Evolutionary conservation across 2,113 vertebrate species (phyloP), one percentile per base, ranked within the genome.

Genomic region (Platichthys stellatus): DNA sequence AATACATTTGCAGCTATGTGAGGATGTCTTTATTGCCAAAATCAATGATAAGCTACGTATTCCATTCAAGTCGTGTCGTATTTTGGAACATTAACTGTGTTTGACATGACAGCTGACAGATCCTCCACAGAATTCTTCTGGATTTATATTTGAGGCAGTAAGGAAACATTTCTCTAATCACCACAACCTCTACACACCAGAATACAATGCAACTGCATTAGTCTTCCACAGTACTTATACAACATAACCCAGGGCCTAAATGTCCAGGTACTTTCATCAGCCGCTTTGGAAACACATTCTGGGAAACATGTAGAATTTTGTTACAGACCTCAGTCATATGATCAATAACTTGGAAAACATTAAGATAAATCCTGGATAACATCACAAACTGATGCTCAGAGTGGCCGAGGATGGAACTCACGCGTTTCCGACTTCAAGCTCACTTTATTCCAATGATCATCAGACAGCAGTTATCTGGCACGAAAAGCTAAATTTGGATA

Each of bases 301-400:
- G 24, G 24, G 58, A 31, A 60, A 60, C 28, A 31, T 18, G 15
- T 31, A 26, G 58, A 18, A 60, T 31, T 31, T 60, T 35, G 7
- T 17, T 26, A 31, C 31, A 60, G 58, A 18, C 6, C 15, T 26
- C 58, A 58, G 23, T 58, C 23, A 23, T 15, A 26, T 20, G 28
- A 60, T 6, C 17, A 60, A 60, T 60, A 31, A 28, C 8, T 35
- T 24, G 13, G 24, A 64, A 66, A 79, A 45, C 21, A 49, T 49
- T 17, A 47, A 64, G 74, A 21, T 62, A 49, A 35, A 61, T 35
- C 35, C 31, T 35, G 24, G 45, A 47, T 7, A 47, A 10, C 51
- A 51, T 69, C 51, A 80, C 17, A 66, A 51, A 73, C 5, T 3
- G 23, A 38, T 59, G 26, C 18, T n/a, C 51, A 28, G 21, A 12